These are phyloP conservation scores for Hepsetus odoe DNA, from an alignment of 2,113 vertebrate genomes.

Conservation along the genomic window DNA sequence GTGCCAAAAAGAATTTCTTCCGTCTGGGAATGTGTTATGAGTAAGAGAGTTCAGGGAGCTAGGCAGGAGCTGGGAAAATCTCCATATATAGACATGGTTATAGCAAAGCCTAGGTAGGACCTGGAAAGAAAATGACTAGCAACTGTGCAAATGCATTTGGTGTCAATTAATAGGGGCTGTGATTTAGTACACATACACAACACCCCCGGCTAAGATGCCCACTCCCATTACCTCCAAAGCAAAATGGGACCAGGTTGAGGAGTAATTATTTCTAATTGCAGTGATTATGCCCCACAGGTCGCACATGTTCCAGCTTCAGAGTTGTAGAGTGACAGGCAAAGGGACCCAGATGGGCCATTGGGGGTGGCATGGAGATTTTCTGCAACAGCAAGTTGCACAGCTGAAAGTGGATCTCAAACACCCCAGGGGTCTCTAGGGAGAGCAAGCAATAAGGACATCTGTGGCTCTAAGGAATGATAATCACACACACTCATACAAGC, in stretches of 20 bases:
- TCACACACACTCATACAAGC: neutral
- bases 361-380: neutral
- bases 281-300: slow-evolving; percentile 29
- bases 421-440: slow-evolving; percentile 49
- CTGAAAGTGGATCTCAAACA: slow-evolving; percentile 30
- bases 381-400: slow-evolving; percentile 26
- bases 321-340: neutral
- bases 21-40: slow-evolving; percentile 57
- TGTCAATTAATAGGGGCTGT: slow-evolving; percentile 20
- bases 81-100: slow-evolving; percentile 55
- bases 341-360: neutral
- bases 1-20: slow-evolving; percentile 42
- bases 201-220: slow-evolving; percentile 19
- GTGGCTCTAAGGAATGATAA: slow-evolving; percentile 28
- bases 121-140: slow-evolving; percentile 10
- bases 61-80: slow-evolving; percentile 41
- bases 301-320: neutral
- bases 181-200: neutral
- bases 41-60: slow-evolving; percentile 40
- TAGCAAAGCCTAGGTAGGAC: slow-evolving; percentile 28
- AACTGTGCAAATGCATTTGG: neutral
- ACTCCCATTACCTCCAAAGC: slow-evolving; percentile 24
- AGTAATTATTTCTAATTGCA: slow-evolving; percentile 44
- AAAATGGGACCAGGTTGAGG: slow-evolving; percentile 2
- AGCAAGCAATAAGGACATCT: slow-evolving; percentile 17